Evolutionary conservation across 2,113 vertebrate genomes (phyloP).

Genomic region (Falco punctatus): DNA sequence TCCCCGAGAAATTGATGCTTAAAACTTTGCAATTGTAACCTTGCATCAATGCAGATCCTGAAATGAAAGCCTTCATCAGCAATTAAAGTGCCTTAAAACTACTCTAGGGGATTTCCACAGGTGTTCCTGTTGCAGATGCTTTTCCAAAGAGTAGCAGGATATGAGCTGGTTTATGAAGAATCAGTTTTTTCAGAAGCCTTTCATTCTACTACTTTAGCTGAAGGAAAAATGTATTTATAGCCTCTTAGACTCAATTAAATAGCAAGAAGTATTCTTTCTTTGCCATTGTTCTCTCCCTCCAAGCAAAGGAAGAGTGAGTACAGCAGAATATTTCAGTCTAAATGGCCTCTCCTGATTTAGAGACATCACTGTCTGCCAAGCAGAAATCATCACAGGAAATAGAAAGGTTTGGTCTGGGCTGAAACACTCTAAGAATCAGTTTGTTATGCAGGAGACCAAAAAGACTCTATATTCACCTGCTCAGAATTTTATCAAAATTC

Average conservation of each 20-base stretch:
- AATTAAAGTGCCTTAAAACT: constrained; percentile 8
- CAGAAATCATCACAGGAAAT: not conserved
- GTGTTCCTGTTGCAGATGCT: not conserved
- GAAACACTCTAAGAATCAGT: not conserved
- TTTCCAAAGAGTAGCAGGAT: not conserved
- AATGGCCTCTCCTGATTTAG: constrained; percentile 17
- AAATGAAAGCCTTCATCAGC: not conserved
- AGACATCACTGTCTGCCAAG: not conserved
- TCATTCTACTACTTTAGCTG: not conserved
- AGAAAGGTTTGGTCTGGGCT: not conserved
- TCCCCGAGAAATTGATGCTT: not conserved
- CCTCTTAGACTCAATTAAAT: not conserved
- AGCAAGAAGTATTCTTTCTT: not conserved
- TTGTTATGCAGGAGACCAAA: not conserved
- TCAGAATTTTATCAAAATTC: not conserved
- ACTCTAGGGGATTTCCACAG: constrained; percentile 14
- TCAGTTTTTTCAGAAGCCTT: not conserved
- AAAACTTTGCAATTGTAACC: not conserved
- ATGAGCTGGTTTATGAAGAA: not conserved
- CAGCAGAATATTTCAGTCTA: not conserved
- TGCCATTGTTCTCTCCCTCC: not conserved
- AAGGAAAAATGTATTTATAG: constrained; percentile 31
- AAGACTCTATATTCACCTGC: not conserved
- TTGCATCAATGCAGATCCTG: not conserved
- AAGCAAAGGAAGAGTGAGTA: not conserved